Base-by-base conservation (phyloP, 2,888 invertebrate species). In the Thumatha senex region DNA sequence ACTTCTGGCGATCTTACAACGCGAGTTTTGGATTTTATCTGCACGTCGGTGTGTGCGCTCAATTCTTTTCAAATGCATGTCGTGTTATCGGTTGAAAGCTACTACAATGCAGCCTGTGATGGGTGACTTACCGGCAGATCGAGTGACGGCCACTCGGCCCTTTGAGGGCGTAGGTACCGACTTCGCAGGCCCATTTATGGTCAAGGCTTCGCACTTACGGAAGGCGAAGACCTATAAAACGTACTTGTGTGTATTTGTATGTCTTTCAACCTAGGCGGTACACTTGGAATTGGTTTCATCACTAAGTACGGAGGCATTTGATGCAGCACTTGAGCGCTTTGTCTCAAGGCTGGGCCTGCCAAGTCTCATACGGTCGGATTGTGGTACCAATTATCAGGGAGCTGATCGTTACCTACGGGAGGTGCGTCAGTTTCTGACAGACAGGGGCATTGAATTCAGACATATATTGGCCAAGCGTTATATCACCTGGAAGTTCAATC, bases 21-120 rank as follows among this genome's bases (percentile, higher is more conserved):
- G 24, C n/a, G 41, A 42, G n/a, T 42, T 31, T 33, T 42, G 42
- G 42, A 42, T 42, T 10, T 33, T 42, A 12, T 42, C 33, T 14
- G 42, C 9, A 8, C 42, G 42, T 11, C n/a, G 34, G 14, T 13
- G 2, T 12, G 12, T 33, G 18, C 18, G 46, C 30, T 33, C 8
- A 36, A 40, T n/a, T n/a, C 33, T 18, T 34, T 34, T 8, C 14
- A 36, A 36, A 10, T 36, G 13, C 8, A 9, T 36, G 8, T 14
- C 8, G 7, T 36, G 14, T 10, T 31, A 24, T 12, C 40, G 40
- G 33, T 30, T 33, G 7, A 34, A 15, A 34, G 15, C 46, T 1
- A 10, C 18, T 18, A 11, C 40, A 13, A 36, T n/a, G 33, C 40
- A 15, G 31, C 46, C 13, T 14, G 15, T 18, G 8, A 40, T n/a